A percentile compares a stretch with the other conserved stretches of the same genome.
Conservation (phyloP, 2,888 invertebrate genomes). For the Lathronympha strigana region DNA sequence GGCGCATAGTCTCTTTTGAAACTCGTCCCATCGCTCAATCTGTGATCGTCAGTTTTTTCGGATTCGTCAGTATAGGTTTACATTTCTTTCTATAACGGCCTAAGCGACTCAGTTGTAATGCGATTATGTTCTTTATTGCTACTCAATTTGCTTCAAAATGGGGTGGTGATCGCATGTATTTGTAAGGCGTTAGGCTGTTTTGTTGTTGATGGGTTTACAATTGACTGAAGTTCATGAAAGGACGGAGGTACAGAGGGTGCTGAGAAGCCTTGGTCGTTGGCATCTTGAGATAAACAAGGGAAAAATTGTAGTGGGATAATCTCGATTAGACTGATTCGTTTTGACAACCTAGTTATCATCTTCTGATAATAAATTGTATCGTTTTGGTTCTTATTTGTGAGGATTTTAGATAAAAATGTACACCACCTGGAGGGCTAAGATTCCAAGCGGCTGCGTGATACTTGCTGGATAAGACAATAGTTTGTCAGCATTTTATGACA, state of each 20-base stretch:
- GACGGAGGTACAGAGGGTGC: constrained; percentile 22
- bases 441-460: too few relatives aligned
- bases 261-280: constrained; percentile 1
- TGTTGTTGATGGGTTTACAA: constrained; percentile 10
- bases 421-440: too few relatives aligned
- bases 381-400: too few relatives aligned
- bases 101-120: background rate
- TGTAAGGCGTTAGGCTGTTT: background rate
- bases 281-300: constrained; percentile 4
- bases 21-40: constrained; percentile 18
- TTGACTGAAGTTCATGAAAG: constrained; percentile 23
- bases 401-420: too few relatives aligned
- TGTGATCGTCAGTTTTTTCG: constrained; percentile 34
- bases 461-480: too few relatives aligned
- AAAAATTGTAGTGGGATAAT: too few relatives aligned
- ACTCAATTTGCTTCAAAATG: background rate
- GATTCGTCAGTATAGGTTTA: constrained; percentile 39
- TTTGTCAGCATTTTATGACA: too few relatives aligned
- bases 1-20: background rate
- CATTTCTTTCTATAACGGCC: constrained; percentile 7
- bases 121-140: background rate
- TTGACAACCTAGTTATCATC: too few relatives aligned
- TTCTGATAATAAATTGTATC: too few relatives aligned
- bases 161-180: background rate
- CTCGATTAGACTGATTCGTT: too few relatives aligned